A percentile compares a stretch with the other conserved stretches of the same genome.
These are phyloP conservation scores for Caprella mutica DNA, from an alignment of 2,888 invertebrate species.

Conservation along the genomic window DNA sequence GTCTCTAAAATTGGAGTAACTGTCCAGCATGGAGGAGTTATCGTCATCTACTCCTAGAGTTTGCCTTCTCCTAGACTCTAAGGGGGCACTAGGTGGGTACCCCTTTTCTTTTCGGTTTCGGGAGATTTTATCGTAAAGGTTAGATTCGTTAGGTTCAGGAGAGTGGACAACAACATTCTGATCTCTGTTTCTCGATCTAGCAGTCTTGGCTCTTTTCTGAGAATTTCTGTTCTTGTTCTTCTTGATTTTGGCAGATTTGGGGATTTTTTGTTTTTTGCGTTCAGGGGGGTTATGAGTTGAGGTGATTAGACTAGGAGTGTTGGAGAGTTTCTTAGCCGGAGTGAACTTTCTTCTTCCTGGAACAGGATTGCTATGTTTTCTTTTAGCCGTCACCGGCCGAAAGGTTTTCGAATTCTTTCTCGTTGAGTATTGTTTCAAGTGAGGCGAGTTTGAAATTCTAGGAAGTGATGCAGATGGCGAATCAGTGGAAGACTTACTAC, in stretches of 20 bases:
- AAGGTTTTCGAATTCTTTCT: too few species aligned
- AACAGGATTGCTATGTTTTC: too few species aligned
- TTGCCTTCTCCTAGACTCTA: too few species aligned
- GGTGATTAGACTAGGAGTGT: not conserved
- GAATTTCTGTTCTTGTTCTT: not conserved
- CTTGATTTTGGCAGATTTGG: not conserved
- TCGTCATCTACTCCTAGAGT: too few species aligned
- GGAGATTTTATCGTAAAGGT: not conserved
- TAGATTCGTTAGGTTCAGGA: not conserved
- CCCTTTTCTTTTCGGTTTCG: not conserved
- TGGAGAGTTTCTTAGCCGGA: slow-evolving; percentile 2
- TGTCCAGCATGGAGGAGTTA: not conserved
- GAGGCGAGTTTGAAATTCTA: too few species aligned
- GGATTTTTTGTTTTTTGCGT: too few species aligned
- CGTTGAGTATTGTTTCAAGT: too few species aligned
- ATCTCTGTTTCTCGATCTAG: not conserved
- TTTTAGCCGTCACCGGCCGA: too few species aligned
- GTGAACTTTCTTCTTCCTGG: not conserved
- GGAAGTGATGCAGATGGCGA: too few species aligned
- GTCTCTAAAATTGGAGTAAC: not conserved
- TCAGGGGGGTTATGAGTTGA: not conserved
- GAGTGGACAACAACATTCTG: slow-evolving; percentile 2
- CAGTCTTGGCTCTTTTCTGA: not conserved
- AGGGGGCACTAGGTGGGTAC: too few species aligned
- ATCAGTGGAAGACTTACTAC: too few species aligned